These are phyloP conservation scores for Myrmecobius fasciatus DNA, from an alignment of 2,113 vertebrate genomes.

Conservation along the genomic window DNA sequence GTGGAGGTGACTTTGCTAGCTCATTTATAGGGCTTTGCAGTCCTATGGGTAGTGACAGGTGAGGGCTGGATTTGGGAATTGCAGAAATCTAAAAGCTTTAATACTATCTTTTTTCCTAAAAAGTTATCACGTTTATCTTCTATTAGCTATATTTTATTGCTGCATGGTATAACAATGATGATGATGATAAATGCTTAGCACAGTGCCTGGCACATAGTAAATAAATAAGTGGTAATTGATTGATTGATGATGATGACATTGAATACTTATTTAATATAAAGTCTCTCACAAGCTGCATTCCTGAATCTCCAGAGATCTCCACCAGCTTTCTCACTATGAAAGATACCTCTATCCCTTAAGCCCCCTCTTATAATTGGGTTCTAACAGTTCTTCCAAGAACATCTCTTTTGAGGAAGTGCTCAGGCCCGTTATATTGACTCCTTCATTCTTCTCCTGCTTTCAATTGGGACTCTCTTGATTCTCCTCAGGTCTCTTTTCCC, in stretches of 20 bases:
- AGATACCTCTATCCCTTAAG: not conserved
- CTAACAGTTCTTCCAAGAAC: not conserved
- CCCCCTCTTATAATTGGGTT: not conserved
- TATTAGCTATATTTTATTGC: not conserved
- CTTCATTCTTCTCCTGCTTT: not conserved
- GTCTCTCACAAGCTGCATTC: not conserved
- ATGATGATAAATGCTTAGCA: not conserved
- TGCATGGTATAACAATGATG: not conserved
- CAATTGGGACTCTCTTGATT: not conserved
- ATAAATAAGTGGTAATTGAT: not conserved
- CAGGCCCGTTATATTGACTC: not conserved
- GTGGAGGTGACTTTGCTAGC: not conserved
- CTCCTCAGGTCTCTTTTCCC: not conserved
- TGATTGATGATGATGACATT: not conserved
- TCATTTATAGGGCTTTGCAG: not conserved
- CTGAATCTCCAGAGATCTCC: not conserved
- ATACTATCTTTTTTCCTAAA: not conserved
- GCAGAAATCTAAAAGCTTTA: constrained; percentile 13
- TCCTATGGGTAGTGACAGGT: not conserved
- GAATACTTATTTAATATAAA: not conserved
- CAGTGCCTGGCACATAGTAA: not conserved
- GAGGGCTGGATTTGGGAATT: constrained; percentile 18
- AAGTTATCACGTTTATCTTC: constrained; percentile 21
- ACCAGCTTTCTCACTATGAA: not conserved
- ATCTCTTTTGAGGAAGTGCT: not conserved